A percentile compares a stretch with the other conserved stretches of the same genome.
These are phyloP conservation scores for Crypturellus tataupa DNA, from an alignment of 2,797 vertebrate species.

Conservation along the genomic window DNA sequence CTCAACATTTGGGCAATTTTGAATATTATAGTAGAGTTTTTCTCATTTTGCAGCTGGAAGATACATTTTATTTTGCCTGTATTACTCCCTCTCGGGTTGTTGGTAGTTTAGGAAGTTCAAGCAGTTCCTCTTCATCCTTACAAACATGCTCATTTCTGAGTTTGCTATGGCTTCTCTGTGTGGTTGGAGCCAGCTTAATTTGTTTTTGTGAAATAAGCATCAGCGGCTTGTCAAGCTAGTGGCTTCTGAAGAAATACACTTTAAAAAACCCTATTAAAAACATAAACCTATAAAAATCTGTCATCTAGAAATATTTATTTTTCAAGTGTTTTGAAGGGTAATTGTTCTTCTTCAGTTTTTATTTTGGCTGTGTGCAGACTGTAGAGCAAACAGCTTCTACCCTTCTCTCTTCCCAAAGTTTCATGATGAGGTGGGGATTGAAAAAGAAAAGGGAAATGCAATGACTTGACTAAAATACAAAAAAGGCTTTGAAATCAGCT, in stretches of 20 bases:
- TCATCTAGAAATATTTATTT: conserved; percentile 16
- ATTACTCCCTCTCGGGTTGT: background rate
- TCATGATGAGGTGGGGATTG: background rate
- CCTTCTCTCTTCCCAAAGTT: background rate
- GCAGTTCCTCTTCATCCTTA: background rate
- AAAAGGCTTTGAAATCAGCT: background rate
- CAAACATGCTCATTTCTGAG: background rate
- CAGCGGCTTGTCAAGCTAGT: background rate
- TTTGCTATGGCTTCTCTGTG: background rate
- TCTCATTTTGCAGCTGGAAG: background rate
- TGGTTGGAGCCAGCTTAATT: background rate
- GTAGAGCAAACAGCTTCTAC: background rate
- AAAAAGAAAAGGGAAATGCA: background rate
- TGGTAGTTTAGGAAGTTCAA: background rate
- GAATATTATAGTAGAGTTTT: background rate
- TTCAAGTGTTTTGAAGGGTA: conserved; percentile 7
- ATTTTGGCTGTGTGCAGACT: background rate
- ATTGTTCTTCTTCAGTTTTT: background rate
- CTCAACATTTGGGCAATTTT: background rate
- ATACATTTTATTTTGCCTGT: background rate
- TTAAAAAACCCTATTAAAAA: background rate
- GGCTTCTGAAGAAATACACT: background rate
- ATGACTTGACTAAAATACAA: conserved; percentile 16
- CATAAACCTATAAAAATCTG: background rate
- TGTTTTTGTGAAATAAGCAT: conserved; percentile 11